phyloP scores from a whole-genome alignment of 2,113 vertebrate genomes.

The Gymnocephalus cernua region DNA sequence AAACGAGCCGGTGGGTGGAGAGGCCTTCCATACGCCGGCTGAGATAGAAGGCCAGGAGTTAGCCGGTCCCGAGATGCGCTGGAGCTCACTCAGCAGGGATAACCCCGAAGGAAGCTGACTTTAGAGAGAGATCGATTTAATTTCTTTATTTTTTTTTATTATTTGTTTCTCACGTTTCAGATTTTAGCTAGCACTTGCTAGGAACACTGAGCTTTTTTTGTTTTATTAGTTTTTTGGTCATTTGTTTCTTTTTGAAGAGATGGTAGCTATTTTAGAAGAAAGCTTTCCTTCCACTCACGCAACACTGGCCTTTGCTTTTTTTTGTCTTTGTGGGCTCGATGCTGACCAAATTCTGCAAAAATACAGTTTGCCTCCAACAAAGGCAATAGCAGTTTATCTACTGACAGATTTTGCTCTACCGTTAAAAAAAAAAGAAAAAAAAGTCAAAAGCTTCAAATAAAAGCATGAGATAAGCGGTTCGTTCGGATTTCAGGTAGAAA shows the following conservation, averaged over 20 bases:
- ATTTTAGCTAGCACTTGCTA: conserved; percentile 33
- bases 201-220: conserved; percentile 15
- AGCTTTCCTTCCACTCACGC: not conserved
- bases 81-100: conserved; percentile 23
- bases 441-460: not conserved
- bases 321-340: not conserved
- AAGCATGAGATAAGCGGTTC: not conserved
- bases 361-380: conserved; percentile 6
- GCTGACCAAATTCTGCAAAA: conserved; percentile 26
- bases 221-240: not conserved
- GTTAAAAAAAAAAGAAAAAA: not conserved
- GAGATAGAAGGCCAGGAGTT: conserved; percentile 20
- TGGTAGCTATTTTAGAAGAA: not conserved
- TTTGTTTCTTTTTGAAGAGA: not conserved
- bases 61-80: conserved; percentile 36
- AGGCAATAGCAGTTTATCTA: not conserved
- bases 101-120: conserved; percentile 56
- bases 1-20: conserved; percentile 7
- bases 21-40: conserved; percentile 15
- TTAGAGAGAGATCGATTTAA: conserved; percentile 61
- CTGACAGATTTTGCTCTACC: not conserved
- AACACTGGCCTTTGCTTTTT: conserved; percentile 7
- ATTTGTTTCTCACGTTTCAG: conserved; percentile 41
- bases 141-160: too few species aligned
- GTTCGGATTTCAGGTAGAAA: not conserved